Evolutionary conservation across 2,888 invertebrate species (phyloP).

Genomic region (Pachycephus smyrnensis): DNA sequence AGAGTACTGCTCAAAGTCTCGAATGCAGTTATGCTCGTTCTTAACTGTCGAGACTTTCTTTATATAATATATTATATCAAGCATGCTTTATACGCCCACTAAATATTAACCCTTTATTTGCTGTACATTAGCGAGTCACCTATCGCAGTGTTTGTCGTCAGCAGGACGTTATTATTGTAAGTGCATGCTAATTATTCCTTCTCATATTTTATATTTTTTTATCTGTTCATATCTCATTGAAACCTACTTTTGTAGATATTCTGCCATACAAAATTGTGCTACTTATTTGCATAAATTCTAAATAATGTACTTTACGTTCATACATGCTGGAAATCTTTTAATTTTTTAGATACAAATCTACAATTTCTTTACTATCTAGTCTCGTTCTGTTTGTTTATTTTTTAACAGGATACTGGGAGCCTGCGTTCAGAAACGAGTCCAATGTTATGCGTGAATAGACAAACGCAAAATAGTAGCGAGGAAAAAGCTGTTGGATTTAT

Average conservation of each 20-base stretch:
- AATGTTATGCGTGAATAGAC: conserved; percentile 56
- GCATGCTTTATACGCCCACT: conserved; percentile 25
- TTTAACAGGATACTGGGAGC: conserved; percentile 41
- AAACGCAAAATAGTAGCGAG: conserved; percentile 33
- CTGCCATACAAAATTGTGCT: background rate
- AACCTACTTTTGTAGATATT: background rate
- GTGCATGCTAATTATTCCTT: conserved; percentile 54
- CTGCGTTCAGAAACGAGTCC: conserved; percentile 61
- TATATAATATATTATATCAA: background rate
- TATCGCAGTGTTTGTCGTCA: conserved; percentile 60
- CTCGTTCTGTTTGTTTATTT: background rate
- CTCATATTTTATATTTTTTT: conserved; percentile 12
- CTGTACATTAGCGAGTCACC: conserved; percentile 59
- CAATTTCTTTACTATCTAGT: background rate
- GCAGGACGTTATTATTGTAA: conserved; percentile 56
- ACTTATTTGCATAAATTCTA: background rate
- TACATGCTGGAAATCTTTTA: background rate
- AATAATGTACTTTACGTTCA: background rate
- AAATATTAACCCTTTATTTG: conserved; percentile 48
- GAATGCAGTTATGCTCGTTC: background rate
- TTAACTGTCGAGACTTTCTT: background rate
- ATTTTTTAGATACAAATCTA: background rate
- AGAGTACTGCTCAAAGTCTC: background rate
- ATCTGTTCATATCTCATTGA: background rate
- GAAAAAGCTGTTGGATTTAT: conserved; percentile 79